phyloP scores from a whole-genome alignment of 2,113 vertebrate species.

The Scartelaos histophorus region DNA sequence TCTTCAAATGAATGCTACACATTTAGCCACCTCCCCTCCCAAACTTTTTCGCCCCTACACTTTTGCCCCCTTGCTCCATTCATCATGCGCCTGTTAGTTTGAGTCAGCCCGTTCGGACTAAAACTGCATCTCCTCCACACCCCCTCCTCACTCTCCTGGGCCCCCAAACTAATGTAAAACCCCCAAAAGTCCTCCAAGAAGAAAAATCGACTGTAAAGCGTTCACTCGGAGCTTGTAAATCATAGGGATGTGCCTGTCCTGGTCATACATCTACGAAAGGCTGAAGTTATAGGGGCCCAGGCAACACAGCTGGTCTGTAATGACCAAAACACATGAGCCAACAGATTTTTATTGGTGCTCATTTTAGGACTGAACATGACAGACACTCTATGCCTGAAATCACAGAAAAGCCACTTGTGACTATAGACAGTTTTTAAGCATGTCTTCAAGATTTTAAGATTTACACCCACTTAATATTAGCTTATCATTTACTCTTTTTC shows the following conservation, averaged over 20 bases:
- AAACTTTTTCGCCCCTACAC: constrained; percentile 31
- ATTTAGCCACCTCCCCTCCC: constrained; percentile 53
- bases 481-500: background rate
- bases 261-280: constrained; percentile 24
- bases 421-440: background rate
- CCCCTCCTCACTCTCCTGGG: constrained; percentile 16
- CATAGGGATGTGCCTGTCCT: constrained; percentile 16
- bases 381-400: constrained; percentile 1
- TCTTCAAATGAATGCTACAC: constrained; percentile 58
- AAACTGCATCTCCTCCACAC: constrained; percentile 16
- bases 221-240: constrained; percentile 37
- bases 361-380: constrained; percentile 2
- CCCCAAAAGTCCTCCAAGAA: constrained; percentile 35
- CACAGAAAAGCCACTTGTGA: background rate
- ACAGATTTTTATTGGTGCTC: constrained; percentile 48
- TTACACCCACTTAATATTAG: background rate
- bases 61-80: constrained; percentile 59
- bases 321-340: constrained; percentile 59
- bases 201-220: constrained; percentile 25
- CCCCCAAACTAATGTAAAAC: constrained; percentile 5
- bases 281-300: constrained; percentile 11
- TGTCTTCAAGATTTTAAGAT: background rate
- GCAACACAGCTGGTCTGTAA: constrained; percentile 20
- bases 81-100: constrained; percentile 59
- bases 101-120: constrained; percentile 64